Base-by-base conservation (phyloP, 2,888 invertebrate species). In the Taphrorychus bicolor region DNA sequence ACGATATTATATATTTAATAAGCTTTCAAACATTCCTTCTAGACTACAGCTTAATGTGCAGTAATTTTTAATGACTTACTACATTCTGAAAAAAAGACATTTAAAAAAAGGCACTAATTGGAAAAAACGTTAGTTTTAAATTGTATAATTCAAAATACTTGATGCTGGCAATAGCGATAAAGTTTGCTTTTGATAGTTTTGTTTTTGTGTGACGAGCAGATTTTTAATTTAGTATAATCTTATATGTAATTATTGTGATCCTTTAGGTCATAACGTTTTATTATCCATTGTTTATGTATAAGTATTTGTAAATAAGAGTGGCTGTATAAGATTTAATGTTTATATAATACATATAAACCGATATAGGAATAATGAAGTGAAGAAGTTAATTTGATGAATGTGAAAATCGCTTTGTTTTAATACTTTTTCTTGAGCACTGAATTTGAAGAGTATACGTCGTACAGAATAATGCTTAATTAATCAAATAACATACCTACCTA, bases 311-410 rank as follows among this genome's bases (percentile, higher is more conserved):
- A 45, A 64, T 58, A 16, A 64, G 64, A 24, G 58, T 59, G 64
- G 58, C 42, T 58, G 64, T 59, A 57, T 64, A 64, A 64, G 57
- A 64, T 57, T 64, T 23, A 64, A 57, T 64, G 64, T 64, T 64
- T 58, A 64, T 64, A 64, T 59, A 14, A 45, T 16, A 45, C n/a
- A n/a, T n/a, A n/a, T 45, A 17, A 45, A 32, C 49, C 49, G 23
- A 49, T n/a, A n/a, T n/a, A n/a, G n/a, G n/a, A n/a, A n/a, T n/a
- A 32, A 48, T 23, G n/a, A 48, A 59, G 23, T 48, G 7, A 17
- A 48, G 45, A 23, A 11, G 48, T 59, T 49, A 19, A 59, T 48
- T 51, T 21, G 18, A 24, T 59, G 16, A 22, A 60, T 17, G 48
- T 40, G 41, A 64, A 63, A 64, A 54, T 41, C 40, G 64, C 64